Conservation (phyloP, 2,888 invertebrate genomes). For the Odontocerum albicorne region DNA sequence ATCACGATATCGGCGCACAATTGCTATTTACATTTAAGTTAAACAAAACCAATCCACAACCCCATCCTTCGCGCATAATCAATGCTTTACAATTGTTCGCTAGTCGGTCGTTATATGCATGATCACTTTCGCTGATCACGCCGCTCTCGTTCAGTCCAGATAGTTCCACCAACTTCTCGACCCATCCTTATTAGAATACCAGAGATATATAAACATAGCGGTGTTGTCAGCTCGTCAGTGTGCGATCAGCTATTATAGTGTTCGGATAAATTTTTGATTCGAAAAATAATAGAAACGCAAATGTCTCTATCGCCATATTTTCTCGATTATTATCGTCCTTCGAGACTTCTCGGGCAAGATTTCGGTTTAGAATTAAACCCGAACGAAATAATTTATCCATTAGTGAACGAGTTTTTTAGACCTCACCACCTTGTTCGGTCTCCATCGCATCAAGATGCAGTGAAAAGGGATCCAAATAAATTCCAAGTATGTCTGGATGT, state of each 20-base stretch:
- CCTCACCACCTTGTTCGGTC: not conserved
- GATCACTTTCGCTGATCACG: too few relatives aligned
- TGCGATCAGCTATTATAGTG: constrained; percentile 4
- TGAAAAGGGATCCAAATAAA: constrained; percentile 57
- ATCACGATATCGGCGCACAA: not conserved
- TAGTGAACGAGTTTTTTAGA: constrained; percentile 4
- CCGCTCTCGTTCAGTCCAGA: too few relatives aligned
- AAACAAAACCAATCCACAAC: not conserved
- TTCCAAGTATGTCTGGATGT: constrained; percentile 76
- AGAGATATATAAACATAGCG: constrained; percentile 8
- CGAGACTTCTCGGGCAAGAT: constrained; percentile 4
- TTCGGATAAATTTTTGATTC: not conserved
- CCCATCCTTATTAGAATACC: not conserved
- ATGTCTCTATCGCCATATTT: constrained; percentile 3
- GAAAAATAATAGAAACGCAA: not conserved
- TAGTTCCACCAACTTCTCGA: too few relatives aligned
- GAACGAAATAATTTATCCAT: constrained; percentile 3
- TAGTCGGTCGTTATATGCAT: too few relatives aligned
- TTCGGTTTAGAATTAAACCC: constrained; percentile 12
- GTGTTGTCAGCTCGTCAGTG: constrained; percentile 4
- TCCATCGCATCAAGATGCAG: not conserved
- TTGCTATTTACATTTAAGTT: not conserved
- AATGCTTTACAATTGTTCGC: too few relatives aligned
- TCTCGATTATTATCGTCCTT: not conserved
- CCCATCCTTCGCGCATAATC: not conserved